Evolutionary conservation across 2,797 vertebrate species (phyloP).

Genomic region (Etheostoma nigrum): DNA sequence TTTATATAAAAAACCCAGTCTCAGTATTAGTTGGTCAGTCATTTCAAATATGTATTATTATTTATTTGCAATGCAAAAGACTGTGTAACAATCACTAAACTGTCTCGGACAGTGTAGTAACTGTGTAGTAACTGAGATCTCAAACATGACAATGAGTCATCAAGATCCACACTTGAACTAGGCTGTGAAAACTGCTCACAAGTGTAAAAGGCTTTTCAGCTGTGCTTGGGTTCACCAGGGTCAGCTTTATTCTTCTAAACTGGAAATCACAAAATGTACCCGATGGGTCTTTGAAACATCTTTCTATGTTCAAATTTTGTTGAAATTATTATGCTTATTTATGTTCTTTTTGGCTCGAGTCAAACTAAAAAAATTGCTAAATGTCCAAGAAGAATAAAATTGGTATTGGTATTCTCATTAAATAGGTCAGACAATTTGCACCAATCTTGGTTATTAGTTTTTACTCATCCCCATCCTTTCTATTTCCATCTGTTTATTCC

Average conservation of each 20-base stretch:
- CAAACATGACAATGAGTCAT: background rate
- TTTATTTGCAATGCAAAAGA: background rate
- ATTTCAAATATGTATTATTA: conserved; percentile 3
- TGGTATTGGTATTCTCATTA: background rate
- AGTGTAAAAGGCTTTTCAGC: background rate
- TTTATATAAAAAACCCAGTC: background rate
- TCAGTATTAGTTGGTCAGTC: background rate
- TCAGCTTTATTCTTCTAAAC: background rate
- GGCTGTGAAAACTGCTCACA: background rate
- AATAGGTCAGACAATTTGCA: background rate
- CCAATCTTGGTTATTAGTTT: background rate
- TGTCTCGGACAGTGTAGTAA: background rate
- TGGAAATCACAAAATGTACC: background rate
- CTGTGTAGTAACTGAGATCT: conserved; percentile 1
- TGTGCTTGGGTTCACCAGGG: background rate
- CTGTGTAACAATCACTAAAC: background rate
- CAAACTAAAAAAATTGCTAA: background rate
- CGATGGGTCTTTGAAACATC: background rate
- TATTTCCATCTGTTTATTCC: background rate
- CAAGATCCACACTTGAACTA: background rate
- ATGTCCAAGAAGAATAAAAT: background rate
- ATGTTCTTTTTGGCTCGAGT: background rate
- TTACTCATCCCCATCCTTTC: background rate
- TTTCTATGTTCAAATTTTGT: background rate
- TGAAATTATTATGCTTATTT: background rate